Evolutionary conservation across 2,113 vertebrate genomes (phyloP), one percentile per base, ranked within the genome.

Genomic region (Ochotona curzoniae): DNA sequence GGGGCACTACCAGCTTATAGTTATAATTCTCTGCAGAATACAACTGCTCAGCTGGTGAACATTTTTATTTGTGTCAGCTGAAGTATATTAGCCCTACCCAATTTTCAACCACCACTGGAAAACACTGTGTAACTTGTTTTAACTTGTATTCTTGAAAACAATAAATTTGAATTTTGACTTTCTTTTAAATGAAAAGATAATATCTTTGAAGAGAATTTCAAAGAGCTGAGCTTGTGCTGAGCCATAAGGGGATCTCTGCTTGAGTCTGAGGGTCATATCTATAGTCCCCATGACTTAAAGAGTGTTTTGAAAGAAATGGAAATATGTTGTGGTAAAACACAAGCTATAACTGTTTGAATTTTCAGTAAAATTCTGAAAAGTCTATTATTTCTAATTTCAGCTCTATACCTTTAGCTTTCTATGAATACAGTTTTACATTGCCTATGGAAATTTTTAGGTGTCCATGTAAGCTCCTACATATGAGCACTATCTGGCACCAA

Each of bases 101-200:
- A 76, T 85, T 81, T 94, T 87, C 70, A 54, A 7, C 57, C 23
- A 71, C n/a, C 66, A 71, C 17, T n/a, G 67, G 76, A 85, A 80
- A 93, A 49, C 49, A 18, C 15, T n/a, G 14, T 61, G 64, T 47
- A 82, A 32, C 51, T 92, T 51, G 67, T 70, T 71, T 87, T 87
- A 44, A 84, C 20, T 49, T 23, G 18, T 49, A 87, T 80, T 44
- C 26, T 38, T 79, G 63, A n/a, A 63, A 92, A 86, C 26, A 92
- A 79, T 75, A 35, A 74, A 83, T 26, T 30, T 61, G 79, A 80
- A 76, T 54, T 87, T 51, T 92, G 71, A 89, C n/a, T 94, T 93
- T 94, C 38, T 93, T 18, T 91, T 91, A 85, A 13, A 70, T 70
- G 73, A 30, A 93, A 75, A 83, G n/a, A 38, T 1, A 79, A 8